Percentiles rank a stretch among this genome's conserved stretches.
These are phyloP conservation scores for Himalopsyche phryganea DNA, from an alignment of 1,140 invertebrate species.

Conservation along the genomic window DNA sequence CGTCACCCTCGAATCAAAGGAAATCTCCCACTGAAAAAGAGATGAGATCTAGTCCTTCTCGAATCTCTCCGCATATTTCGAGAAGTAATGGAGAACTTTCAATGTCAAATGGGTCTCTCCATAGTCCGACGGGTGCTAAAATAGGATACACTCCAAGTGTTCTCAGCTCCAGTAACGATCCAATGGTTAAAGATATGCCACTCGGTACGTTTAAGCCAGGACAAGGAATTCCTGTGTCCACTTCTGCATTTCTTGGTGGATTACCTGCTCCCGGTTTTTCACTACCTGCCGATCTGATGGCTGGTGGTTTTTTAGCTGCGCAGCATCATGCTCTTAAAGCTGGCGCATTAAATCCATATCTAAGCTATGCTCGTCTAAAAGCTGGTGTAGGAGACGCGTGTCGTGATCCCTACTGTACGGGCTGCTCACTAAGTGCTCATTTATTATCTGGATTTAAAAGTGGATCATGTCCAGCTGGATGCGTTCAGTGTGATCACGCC, in stretches of 20 bases:
- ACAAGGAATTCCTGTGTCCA: conserved; percentile 46
- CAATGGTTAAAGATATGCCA: conserved; percentile 57
- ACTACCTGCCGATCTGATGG: conserved; percentile 68
- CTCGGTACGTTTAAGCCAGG: conserved; percentile 63
- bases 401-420: conserved; percentile 87
- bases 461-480: conserved; percentile 75
- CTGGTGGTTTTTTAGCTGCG: conserved; percentile 66
- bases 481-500: conserved; percentile 85
- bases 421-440: conserved; percentile 83
- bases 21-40: conserved; percentile 53
- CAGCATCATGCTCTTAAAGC: conserved; percentile 70
- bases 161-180: conserved; percentile 55
- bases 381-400: conserved; percentile 60
- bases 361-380: conserved; percentile 70
- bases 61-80: conserved; percentile 42
- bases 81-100: conserved; percentile 46
- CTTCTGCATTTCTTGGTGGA: conserved; percentile 54
- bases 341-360: conserved; percentile 64
- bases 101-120: conserved; percentile 40
- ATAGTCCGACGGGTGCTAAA: conserved; percentile 45
- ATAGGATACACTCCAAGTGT: conserved; percentile 53
- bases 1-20: conserved; percentile 52
- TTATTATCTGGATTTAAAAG: conserved; percentile 55
- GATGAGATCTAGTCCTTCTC: conserved; percentile 47
- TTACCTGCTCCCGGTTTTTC: conserved; percentile 56